These are phyloP conservation scores for Larimichthys polyactis DNA, from an alignment of 2,113 vertebrate species.

Conservation along the genomic window DNA sequence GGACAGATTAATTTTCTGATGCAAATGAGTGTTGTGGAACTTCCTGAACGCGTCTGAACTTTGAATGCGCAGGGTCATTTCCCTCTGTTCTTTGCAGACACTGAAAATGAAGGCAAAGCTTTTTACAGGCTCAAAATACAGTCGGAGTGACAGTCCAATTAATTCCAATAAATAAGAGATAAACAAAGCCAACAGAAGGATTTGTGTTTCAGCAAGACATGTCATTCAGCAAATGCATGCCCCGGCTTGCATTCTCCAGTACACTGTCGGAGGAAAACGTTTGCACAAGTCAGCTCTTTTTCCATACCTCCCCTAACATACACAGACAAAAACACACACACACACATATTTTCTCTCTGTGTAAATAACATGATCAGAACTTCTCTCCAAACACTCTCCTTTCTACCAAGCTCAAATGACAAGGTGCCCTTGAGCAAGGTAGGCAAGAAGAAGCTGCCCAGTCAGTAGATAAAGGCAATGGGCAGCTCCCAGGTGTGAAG, in stretches of 20 bases:
- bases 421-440: slow-evolving; percentile 48
- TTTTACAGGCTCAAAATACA: background rate
- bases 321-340: slow-evolving; percentile 14
- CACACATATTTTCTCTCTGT: background rate
- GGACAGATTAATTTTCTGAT: slow-evolving; percentile 44
- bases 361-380: slow-evolving; percentile 16
- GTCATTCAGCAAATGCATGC: background rate
- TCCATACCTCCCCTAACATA: background rate
- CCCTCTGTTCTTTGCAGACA: background rate
- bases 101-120: slow-evolving; percentile 4
- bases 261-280: background rate
- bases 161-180: slow-evolving; percentile 41
- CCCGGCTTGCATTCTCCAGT: background rate
- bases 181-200: slow-evolving; percentile 36
- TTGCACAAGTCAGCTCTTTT: slow-evolving; percentile 23
- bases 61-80: background rate
- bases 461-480: slow-evolving; percentile 3
- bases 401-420: background rate
- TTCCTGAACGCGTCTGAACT: slow-evolving; percentile 5
- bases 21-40: slow-evolving; percentile 31
- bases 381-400: slow-evolving; percentile 7
- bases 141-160: slow-evolving; percentile 42
- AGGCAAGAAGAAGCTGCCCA: slow-evolving; percentile 21
- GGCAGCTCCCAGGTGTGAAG: slow-evolving; percentile 51
- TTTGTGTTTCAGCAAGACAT: slow-evolving; percentile 5